Percentiles rank a stretch among this genome's conserved stretches.
Evolutionary conservation across 2,797 vertebrate species (phyloP).

Genomic region (Helarctos malayanus): DNA sequence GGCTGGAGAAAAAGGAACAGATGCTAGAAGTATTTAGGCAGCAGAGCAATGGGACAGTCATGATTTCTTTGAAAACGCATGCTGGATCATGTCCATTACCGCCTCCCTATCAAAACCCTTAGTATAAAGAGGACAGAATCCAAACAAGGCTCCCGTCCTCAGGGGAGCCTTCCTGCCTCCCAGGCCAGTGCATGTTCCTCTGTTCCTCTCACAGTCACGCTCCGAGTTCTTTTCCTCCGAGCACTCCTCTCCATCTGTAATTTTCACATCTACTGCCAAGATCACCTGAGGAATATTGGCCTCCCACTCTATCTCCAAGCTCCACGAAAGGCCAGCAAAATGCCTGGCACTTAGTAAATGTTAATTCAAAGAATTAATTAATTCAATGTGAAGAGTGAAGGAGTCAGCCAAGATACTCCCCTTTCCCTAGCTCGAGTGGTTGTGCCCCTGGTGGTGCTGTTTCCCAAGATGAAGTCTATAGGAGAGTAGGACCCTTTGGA

Average conservation of each 20-base stretch:
- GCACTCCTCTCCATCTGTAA: background rate
- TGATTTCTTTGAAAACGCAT: background rate
- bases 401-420: background rate
- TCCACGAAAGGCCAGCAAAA: background rate
- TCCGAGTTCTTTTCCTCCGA: background rate
- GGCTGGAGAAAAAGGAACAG: background rate
- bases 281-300: background rate
- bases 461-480: background rate
- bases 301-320: background rate
- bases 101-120: background rate
- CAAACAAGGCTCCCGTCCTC: background rate
- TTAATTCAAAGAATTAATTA: background rate
- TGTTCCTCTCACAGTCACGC: background rate
- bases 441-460: background rate
- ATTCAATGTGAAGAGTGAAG: background rate
- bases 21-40: background rate
- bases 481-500: background rate
- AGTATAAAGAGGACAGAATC: background rate
- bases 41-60: background rate
- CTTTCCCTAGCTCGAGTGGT: background rate
- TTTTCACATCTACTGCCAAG: background rate
- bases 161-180: background rate
- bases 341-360: background rate
- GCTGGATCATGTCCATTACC: background rate
- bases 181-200: background rate